Base-by-base conservation (phyloP, 2,888 invertebrate genomes). In the Leptura quadrifasciata region DNA sequence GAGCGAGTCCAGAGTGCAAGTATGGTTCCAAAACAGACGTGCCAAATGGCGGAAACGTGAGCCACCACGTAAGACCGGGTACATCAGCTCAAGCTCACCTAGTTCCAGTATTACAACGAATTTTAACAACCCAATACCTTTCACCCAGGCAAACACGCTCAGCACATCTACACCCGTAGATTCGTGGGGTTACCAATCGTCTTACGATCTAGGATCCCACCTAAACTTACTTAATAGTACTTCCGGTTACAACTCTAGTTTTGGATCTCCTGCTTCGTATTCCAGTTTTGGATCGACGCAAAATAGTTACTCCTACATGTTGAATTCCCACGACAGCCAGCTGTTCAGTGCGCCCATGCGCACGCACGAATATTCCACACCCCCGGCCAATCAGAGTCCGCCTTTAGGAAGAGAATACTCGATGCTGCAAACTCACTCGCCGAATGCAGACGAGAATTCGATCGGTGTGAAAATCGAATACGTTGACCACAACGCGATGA, bases 11-110 rank as follows among this genome's bases (percentile, higher is more conserved):
- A 89, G 93, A 6, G 93, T 93, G 0, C 93, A 93, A 86, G 96
- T 96, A 39, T 96, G 96, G 96, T 96, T 96, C 88, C 95, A 96
- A 90, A 97, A 97, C 88, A 92, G 97, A 79, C 92, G 97, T 79
- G 97, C 97, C 15, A 97, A 97, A 88, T 97, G 97, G 97, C 93
- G 97, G 64, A 97, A 97, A 88, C 93, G 97, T 52, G 97, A 97
- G 87, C 97, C 97, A 0, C 97, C 97, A 0, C 92, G 97, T 52
- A 97, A 97, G 89, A 96, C 96, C 0, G 95, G 94, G 47, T 94
- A 94, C 91, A 92, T 95, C 85, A 93, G 93, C 74, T 93, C 94
- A 2, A 93, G 92, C 84, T 92, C 93, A 0, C 94, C 94, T 0
- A 93, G 93, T 82, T 93, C 94, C 1, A 93, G 92, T 60, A 87